Percentiles rank a stretch among this genome's conserved stretches.
Conservation (phyloP, 2,888 invertebrate species). For the Maniola hyperantus region DNA sequence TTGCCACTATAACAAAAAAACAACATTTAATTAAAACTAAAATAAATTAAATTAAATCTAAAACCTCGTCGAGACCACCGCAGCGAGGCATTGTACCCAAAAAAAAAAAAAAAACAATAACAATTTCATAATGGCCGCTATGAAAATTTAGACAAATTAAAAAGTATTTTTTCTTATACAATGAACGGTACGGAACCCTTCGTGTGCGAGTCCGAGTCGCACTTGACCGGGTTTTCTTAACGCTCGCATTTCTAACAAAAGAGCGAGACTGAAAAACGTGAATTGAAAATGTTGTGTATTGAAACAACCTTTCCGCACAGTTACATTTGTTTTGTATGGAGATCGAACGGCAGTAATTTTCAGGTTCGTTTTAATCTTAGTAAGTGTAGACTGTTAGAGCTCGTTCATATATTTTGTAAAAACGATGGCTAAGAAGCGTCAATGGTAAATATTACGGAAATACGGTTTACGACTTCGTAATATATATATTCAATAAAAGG, state of each 20-base stretch:
- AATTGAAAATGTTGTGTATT: slow-evolving; percentile 37
- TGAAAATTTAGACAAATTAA: too few species aligned
- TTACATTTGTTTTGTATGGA: slow-evolving; percentile 25
- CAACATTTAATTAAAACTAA: too few species aligned
- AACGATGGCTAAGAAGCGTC: neutral
- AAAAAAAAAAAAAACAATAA: too few species aligned
- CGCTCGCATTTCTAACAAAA: slow-evolving; percentile 40
- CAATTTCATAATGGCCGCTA: too few species aligned
- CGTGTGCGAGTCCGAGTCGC: too few species aligned
- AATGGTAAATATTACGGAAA: neutral
- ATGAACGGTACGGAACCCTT: too few species aligned
- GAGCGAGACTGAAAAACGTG: slow-evolving; percentile 26
- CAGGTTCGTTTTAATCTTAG: slow-evolving; percentile 16
- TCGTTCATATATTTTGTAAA: neutral
- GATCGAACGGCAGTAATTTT: slow-evolving; percentile 24
- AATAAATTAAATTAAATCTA: too few species aligned
- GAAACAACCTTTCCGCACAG: slow-evolving; percentile 27
- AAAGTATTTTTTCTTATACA: too few species aligned
- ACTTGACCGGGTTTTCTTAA: too few species aligned
- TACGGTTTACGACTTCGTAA: neutral
- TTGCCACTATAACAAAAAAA: too few species aligned
- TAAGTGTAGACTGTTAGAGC: slow-evolving; percentile 6
- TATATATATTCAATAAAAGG: neutral
- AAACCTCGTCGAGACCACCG: too few species aligned
- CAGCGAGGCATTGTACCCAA: too few species aligned